These are phyloP conservation scores for Heliconius cydno DNA, from an alignment of 2,888 invertebrate genomes.

Conservation along the genomic window DNA sequence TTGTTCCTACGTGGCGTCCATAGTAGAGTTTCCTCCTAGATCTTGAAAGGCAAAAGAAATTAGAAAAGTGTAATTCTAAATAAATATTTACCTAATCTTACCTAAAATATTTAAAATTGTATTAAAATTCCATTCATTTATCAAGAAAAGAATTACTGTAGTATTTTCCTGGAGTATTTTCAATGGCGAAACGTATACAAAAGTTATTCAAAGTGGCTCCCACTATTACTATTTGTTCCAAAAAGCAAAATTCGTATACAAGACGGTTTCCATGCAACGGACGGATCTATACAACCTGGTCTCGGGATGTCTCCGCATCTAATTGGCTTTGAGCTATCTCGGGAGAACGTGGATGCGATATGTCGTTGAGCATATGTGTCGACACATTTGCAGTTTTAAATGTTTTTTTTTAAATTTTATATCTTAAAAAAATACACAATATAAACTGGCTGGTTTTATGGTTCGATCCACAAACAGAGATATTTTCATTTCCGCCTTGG, in stretches of 20 bases:
- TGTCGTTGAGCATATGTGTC: conserved; percentile 54
- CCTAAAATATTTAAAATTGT: not conserved
- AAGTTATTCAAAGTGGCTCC: not conserved
- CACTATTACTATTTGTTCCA: conserved; percentile 21
- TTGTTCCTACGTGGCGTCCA: too few relatives aligned
- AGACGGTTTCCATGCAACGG: conserved; percentile 20
- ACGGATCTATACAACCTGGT: conserved; percentile 39
- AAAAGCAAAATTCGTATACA: conserved; percentile 32
- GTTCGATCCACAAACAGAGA: too few relatives aligned
- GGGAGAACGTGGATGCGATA: conserved; percentile 65
- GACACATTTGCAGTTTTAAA: conserved; percentile 43
- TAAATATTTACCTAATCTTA: too few relatives aligned
- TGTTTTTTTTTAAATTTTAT: not conserved
- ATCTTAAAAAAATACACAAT: not conserved
- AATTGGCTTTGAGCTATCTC: conserved; percentile 81
- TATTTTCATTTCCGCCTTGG: too few relatives aligned
- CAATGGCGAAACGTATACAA: not conserved
- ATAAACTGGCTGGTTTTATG: too few relatives aligned
- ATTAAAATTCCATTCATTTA: not conserved
- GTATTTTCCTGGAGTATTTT: not conserved
- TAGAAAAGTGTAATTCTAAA: too few relatives aligned
- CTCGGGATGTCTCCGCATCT: conserved; percentile 71
- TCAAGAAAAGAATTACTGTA: not conserved
- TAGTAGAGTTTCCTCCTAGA: too few relatives aligned
- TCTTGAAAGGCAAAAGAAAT: too few relatives aligned